Conservation (phyloP, 2,797 vertebrate species). For the Mycteria americana region DNA sequence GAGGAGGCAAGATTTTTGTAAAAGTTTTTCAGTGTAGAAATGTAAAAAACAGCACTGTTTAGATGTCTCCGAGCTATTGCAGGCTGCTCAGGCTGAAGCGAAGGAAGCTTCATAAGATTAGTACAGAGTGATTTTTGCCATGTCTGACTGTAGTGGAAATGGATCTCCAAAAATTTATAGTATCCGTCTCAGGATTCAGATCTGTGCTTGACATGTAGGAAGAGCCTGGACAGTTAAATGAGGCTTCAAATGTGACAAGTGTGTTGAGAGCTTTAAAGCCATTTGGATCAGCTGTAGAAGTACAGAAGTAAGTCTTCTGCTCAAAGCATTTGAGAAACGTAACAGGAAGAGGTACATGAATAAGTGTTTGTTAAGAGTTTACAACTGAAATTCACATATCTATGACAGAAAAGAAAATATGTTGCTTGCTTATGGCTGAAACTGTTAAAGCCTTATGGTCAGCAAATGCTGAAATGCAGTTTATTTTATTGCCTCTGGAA, state of each 20-base stretch:
- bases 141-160: not conserved
- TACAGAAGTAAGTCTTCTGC: not conserved
- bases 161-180: not conserved
- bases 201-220: not conserved
- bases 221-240: not conserved
- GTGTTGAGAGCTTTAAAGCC: not conserved
- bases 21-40: not conserved
- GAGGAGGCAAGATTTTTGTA: not conserved
- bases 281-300: not conserved
- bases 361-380: not conserved
- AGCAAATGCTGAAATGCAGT: conserved; percentile 9
- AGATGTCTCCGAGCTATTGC: not conserved
- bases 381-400: not conserved
- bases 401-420: not conserved
- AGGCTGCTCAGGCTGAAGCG: not conserved
- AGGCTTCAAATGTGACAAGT: not conserved
- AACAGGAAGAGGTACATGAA: not conserved
- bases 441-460: not conserved
- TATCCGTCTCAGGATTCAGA: not conserved
- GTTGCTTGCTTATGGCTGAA: not conserved
- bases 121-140: not conserved
- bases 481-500: conserved; percentile 23
- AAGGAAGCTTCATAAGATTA: not conserved
- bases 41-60: not conserved
- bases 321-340: not conserved